A percentile compares a stretch with the other conserved stretches of the same genome.
These are phyloP conservation scores for Pygoscelis adeliae DNA, from an alignment of 2,113 vertebrate species.

Conservation along the genomic window DNA sequence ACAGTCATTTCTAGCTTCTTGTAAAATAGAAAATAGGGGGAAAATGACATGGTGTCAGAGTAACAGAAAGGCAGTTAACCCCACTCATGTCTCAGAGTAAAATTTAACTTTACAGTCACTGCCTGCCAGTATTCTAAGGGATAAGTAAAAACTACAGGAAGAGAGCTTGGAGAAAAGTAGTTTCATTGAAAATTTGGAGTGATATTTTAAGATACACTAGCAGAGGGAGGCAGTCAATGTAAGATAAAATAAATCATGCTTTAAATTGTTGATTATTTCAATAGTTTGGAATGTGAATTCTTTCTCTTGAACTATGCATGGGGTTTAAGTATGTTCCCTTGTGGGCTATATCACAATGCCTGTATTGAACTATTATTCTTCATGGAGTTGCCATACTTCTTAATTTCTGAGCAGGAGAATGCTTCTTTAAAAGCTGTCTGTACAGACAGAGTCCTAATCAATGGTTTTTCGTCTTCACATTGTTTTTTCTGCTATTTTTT, in stretches of 20 bases:
- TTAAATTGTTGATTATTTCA: slow-evolving; percentile 28
- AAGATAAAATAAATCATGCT: slow-evolving; percentile 17
- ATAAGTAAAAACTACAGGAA: neutral
- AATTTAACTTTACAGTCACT: neutral
- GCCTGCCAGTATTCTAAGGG: neutral
- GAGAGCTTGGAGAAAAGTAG: neutral
- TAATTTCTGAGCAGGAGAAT: neutral
- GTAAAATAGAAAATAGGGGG: neutral
- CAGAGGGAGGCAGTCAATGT: neutral
- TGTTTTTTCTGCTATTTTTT: neutral
- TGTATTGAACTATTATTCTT: neutral
- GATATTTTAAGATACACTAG: neutral
- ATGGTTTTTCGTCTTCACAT: neutral
- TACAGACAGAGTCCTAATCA: neutral
- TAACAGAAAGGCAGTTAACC: neutral
- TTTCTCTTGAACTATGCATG: neutral
- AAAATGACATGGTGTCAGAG: neutral
- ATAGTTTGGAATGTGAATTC: slow-evolving; percentile 23
- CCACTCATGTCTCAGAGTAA: neutral
- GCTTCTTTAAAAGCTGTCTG: neutral
- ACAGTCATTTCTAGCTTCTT: neutral
- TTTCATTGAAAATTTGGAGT: neutral
- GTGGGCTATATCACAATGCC: neutral
- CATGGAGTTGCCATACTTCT: neutral
- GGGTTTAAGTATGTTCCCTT: neutral